Percentiles rank a stretch among this genome's conserved stretches.
These are phyloP conservation scores for Tyto alba DNA, from an alignment of 2,113 vertebrate species.

Conservation along the genomic window DNA sequence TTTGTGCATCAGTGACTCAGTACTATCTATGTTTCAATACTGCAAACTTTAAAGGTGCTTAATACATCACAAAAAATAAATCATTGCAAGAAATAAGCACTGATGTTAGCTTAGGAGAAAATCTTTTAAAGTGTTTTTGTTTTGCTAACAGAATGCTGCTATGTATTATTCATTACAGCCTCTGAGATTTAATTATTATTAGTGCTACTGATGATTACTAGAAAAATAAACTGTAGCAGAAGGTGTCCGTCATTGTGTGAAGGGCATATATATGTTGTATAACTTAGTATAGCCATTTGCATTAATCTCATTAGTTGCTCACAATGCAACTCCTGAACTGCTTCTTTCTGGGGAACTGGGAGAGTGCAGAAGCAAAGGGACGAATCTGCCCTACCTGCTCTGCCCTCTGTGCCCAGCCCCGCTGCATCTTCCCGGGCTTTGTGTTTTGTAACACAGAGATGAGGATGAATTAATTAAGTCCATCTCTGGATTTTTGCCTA, in stretches of 20 bases:
- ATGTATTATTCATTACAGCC: constrained; percentile 66
- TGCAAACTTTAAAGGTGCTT: constrained; percentile 42
- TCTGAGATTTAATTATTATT: constrained; percentile 66
- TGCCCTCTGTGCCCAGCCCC: background rate
- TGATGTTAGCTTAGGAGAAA: constrained; percentile 48
- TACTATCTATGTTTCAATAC: background rate
- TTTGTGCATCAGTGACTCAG: background rate
- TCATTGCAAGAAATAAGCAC: background rate
- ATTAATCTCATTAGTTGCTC: constrained; percentile 38
- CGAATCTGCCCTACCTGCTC: background rate
- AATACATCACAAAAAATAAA: constrained; percentile 15
- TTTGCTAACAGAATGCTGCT: constrained; percentile 45
- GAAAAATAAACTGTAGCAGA: constrained; percentile 50
- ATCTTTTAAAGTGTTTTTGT: constrained; percentile 53
- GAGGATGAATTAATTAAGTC: background rate
- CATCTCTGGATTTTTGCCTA: background rate
- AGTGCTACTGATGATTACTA: constrained; percentile 60
- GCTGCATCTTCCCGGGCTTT: background rate
- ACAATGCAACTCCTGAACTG: background rate
- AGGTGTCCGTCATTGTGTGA: constrained; percentile 60
- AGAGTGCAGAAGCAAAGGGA: background rate
- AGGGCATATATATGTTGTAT: constrained; percentile 47
- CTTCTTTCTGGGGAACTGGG: background rate
- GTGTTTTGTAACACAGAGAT: background rate
- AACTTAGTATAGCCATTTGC: constrained; percentile 10